phyloP scores from a whole-genome alignment of 2,113 vertebrate genomes.

The Numida meleagris region DNA sequence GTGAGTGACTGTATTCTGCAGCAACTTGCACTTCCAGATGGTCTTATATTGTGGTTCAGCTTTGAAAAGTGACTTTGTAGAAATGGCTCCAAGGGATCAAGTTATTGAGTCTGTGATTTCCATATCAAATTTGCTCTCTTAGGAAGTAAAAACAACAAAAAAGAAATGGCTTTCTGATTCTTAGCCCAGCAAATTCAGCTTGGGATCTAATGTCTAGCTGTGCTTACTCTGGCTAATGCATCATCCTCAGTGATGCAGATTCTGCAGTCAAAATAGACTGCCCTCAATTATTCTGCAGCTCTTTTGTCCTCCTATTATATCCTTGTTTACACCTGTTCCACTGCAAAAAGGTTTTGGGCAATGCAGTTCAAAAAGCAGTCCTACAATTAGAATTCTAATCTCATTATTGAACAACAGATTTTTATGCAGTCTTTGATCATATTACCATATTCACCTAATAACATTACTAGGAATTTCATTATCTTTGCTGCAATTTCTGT shows the following conservation, averaged over 20 bases:
- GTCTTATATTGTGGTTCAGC: conserved; percentile 19
- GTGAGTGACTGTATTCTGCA: not conserved
- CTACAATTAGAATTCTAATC: conserved; percentile 1
- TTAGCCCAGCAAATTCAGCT: conserved; percentile 36
- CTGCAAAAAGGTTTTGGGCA: not conserved
- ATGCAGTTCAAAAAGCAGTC: not conserved
- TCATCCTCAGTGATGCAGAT: conserved; percentile 1
- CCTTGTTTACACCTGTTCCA: conserved; percentile 5
- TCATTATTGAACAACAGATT: not conserved
- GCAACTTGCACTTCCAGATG: conserved; percentile 46
- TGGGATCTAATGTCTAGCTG: conserved; percentile 39
- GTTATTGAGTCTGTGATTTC: conserved; percentile 36
- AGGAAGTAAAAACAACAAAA: conserved; percentile 18
- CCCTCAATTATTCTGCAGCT: conserved; percentile 5
- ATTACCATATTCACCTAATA: conserved; percentile 13
- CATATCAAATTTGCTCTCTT: conserved; percentile 39
- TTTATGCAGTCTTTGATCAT: not conserved
- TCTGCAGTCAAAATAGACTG: not conserved
- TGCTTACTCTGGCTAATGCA: conserved; percentile 16
- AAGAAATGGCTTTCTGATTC: conserved; percentile 36
- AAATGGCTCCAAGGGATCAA: conserved; percentile 20
- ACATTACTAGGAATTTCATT: not conserved
- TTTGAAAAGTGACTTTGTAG: conserved; percentile 50
- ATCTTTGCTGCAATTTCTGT: not conserved
- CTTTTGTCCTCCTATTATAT: not conserved